Evolutionary conservation across 2,113 vertebrate species (phyloP).

Genomic region (Indicator indicator): DNA sequence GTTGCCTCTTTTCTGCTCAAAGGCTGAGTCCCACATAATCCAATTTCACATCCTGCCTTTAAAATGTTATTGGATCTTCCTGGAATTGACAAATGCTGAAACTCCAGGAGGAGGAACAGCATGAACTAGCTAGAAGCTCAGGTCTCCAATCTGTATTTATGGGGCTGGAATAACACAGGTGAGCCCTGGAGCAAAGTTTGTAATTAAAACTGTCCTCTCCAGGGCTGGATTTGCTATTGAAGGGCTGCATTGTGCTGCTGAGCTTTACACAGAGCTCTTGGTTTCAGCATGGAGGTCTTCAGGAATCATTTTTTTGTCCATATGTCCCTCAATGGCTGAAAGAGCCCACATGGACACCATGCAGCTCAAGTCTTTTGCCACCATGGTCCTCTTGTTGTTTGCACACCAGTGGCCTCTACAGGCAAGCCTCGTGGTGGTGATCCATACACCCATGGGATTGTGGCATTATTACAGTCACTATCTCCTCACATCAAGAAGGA

Average conservation of each 20-base stretch:
- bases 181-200: not conserved
- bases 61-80: conserved; percentile 33
- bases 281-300: not conserved
- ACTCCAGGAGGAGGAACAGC: not conserved
- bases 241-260: not conserved
- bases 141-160: not conserved
- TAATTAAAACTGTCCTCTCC: not conserved
- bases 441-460: not conserved
- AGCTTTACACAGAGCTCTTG: not conserved
- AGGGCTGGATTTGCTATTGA: not conserved
- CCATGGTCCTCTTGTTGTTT: not conserved
- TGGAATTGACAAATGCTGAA: conserved; percentile 5
- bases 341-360: not conserved
- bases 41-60: conserved; percentile 57
- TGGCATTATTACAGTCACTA: too few species aligned
- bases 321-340: accelerated
- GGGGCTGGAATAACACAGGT: not conserved
- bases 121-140: not conserved
- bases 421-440: not conserved
- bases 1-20: not conserved
- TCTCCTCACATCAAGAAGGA: too few species aligned
- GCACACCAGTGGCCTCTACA: not conserved
- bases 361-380: not conserved
- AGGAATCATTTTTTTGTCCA: not conserved
- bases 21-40: conserved; percentile 29